Percentiles rank a stretch among this genome's conserved stretches.
Conservation (phyloP, 2,888 invertebrate species). For the Heliconius aoede region DNA sequence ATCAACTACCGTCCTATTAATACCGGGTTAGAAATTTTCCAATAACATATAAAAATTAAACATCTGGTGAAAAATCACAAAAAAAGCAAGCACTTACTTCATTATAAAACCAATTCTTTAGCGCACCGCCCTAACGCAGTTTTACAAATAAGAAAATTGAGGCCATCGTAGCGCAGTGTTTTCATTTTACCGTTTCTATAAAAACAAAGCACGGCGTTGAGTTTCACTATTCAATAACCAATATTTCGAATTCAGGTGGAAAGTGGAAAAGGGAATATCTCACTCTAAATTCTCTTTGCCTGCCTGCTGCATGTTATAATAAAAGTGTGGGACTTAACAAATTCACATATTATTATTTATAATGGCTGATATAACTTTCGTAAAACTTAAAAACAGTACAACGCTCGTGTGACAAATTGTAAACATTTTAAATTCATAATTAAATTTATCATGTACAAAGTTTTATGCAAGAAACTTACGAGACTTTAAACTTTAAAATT, state of each 20-base stretch:
- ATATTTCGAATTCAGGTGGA: neutral
- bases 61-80: neutral
- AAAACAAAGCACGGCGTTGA: neutral
- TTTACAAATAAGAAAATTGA: neutral
- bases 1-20: no score
- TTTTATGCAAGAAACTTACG: conserved; percentile 51
- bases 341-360: neutral
- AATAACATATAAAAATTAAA: neutral
- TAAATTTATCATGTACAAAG: conserved; percentile 47
- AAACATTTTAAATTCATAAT: no score
- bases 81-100: neutral
- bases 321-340: neutral
- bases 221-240: neutral
- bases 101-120: neutral
- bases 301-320: neutral
- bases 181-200: neutral
- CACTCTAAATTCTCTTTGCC: neutral
- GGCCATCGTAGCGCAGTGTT: neutral
- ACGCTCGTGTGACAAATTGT: no score
- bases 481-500: conserved; percentile 69
- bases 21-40: neutral
- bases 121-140: neutral
- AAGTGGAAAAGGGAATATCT: neutral
- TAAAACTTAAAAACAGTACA: no score
- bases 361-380: no score